Base-by-base conservation (phyloP, 2,113 vertebrate species). In the Amazona vittata region DNA sequence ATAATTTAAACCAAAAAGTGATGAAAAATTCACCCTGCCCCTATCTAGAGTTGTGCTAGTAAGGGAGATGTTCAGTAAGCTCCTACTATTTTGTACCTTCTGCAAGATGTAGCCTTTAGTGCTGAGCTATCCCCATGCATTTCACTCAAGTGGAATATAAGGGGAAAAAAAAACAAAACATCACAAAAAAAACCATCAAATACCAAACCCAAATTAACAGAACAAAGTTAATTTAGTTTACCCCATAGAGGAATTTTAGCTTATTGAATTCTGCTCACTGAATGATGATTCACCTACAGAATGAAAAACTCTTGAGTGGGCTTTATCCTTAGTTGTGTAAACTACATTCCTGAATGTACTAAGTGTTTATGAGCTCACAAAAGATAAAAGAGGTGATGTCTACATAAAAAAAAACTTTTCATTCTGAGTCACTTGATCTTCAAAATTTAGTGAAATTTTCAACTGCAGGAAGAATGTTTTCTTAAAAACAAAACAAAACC, bases 181-280 rank as follows among this genome's bases (percentile, higher is more conserved):
- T 20, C 21, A 50, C 49, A 50, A 14, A 14, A 12, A 49, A 87
- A 75, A 33, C 7, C 24, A 13, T 59, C 33, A 10, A 59, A 59
- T 9, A 14, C 33, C 33, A 59, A 35, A 24, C 21, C 0, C 9
- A 89, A 76, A 2, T 26, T 67, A 26, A 50, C 0, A 77, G 9
- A 76, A 69, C 9, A 80, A 90, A 60, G 2, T 53, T 24, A 47
- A 63, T 74, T 60, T 44, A 41, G 12, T 73, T 85, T 33, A 85
- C 18, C 16, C 15, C 1, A 0, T 0, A n/a, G 37, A 70, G 70
- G 68, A 71, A 64, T 62, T 65, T 43, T 12, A 83, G 43, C 25
- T 82, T 84, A 75, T 6, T 82, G 37, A 83, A 76, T 93, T 96
- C 71, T 57, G 63, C n/a, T 77, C 59, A 83, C 16, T 57, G 53